These are phyloP conservation scores for Drosophila suzukii DNA, from an alignment of 1,140 invertebrate species.

Conservation along the genomic window DNA sequence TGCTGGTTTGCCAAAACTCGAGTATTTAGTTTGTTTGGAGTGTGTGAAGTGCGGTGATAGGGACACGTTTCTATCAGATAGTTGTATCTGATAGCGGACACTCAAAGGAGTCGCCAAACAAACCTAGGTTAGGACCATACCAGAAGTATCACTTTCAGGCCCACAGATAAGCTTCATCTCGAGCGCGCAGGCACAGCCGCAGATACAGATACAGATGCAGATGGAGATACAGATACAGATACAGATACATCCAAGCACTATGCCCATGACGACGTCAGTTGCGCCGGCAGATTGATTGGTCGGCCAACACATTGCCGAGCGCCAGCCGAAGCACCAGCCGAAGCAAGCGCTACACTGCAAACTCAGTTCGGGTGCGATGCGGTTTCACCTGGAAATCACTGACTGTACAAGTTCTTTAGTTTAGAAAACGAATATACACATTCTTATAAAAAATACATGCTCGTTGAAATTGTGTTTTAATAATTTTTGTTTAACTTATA, in stretches of 20 bases:
- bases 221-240: slow-evolving; percentile 10
- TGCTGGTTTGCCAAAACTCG: not conserved
- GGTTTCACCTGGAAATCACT: not conserved
- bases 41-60: not conserved
- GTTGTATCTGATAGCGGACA: not conserved
- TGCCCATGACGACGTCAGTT: slow-evolving; percentile 39
- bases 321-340: slow-evolving; percentile 62
- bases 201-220: slow-evolving; percentile 12
- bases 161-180: slow-evolving; percentile 46
- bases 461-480: not conserved
- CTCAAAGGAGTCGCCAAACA: not conserved
- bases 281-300: slow-evolving; percentile 75
- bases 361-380: not conserved
- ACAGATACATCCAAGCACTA: slow-evolving; percentile 21
- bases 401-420: not conserved
- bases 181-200: slow-evolving; percentile 5
- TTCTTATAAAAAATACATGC: not conserved
- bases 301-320: slow-evolving; percentile 48
- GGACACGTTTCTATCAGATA: not conserved
- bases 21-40: not conserved
- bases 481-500: too few species aligned
- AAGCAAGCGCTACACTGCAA: slow-evolving; percentile 66
- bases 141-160: slow-evolving; percentile 50
- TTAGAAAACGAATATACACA: not conserved
- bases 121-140: slow-evolving; percentile 10